Percentiles rank a stretch among this genome's conserved stretches.
phyloP scores from a whole-genome alignment of 2,113 vertebrate genomes.

The Orientallactaga bullata region DNA sequence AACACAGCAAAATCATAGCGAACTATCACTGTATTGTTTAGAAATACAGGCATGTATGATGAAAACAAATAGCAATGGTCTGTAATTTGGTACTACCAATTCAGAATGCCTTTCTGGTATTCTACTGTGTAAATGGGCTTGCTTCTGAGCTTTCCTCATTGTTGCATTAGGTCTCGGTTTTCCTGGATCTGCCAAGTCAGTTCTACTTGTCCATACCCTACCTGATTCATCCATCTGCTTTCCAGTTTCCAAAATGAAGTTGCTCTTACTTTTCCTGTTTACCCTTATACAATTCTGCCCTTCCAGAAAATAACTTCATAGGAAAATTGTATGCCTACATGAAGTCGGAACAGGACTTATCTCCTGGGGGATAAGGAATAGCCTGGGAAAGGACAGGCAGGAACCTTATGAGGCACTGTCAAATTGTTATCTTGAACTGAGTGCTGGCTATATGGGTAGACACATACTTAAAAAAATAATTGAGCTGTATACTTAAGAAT shows the following conservation, averaged over 20 bases:
- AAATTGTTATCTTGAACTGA: neutral
- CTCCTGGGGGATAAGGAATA: neutral
- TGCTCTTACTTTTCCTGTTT: neutral
- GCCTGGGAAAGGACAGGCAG: neutral
- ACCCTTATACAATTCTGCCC: neutral
- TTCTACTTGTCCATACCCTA: neutral
- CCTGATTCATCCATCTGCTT: neutral
- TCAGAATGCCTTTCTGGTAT: constrained; percentile 27
- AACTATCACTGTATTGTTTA: too few relatives aligned
- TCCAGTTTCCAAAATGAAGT: neutral
- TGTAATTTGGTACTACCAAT: neutral
- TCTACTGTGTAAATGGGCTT: neutral
- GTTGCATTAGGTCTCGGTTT: neutral
- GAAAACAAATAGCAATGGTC: neutral
- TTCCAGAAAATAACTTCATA: constrained; percentile 16
- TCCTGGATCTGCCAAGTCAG: neutral
- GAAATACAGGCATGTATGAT: neutral
- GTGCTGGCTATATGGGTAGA: neutral
- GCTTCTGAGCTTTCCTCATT: neutral
- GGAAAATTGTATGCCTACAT: neutral
- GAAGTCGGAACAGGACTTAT: constrained; percentile 38
- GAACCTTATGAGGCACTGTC: neutral
- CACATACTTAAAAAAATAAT: neutral
- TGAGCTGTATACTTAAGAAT: neutral
- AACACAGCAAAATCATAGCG: too few relatives aligned